A percentile compares a stretch with the other conserved stretches of the same genome.
Conservation (phyloP, 2,797 vertebrate species). For the Oreortyx pictus region DNA sequence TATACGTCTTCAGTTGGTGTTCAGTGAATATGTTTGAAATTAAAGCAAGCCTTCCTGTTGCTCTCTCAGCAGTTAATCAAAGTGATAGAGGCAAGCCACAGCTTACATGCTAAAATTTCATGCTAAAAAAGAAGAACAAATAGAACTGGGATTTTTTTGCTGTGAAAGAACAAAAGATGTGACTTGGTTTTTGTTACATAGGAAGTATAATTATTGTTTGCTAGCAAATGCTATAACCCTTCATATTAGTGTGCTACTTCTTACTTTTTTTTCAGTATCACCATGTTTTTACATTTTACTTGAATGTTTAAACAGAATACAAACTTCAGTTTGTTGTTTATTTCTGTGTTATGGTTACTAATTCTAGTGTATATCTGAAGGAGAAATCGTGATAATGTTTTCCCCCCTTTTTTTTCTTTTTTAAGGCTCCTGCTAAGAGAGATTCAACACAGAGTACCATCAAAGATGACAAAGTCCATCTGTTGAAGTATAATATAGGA, state of each 20-base stretch:
- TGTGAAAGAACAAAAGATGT: neutral
- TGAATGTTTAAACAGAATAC: neutral
- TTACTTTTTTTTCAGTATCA: neutral
- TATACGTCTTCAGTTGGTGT: neutral
- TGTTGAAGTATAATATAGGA: slow-evolving; percentile 84
- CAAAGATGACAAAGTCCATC: slow-evolving; percentile 71
- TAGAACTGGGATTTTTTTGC: neutral
- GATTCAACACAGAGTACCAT: slow-evolving; percentile 60
- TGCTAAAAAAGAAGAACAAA: neutral
- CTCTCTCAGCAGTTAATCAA: neutral
- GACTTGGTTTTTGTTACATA: neutral
- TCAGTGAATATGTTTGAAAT: slow-evolving; percentile 20
- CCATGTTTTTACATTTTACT: neutral
- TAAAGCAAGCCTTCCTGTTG: neutral
- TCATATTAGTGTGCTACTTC: neutral
- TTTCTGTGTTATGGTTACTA: neutral
- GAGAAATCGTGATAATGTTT: neutral
- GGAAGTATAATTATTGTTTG: neutral
- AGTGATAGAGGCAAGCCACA: slow-evolving; percentile 5
- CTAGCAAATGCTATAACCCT: neutral
- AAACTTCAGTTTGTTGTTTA: neutral
- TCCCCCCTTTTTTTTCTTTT: neutral
- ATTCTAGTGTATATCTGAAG: neutral
- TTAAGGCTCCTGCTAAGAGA: slow-evolving; percentile 74
- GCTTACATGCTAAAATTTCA: neutral